These are phyloP conservation scores for Bombyx mandarina DNA, from an alignment of 1,140 invertebrate genomes.

Conservation along the genomic window DNA sequence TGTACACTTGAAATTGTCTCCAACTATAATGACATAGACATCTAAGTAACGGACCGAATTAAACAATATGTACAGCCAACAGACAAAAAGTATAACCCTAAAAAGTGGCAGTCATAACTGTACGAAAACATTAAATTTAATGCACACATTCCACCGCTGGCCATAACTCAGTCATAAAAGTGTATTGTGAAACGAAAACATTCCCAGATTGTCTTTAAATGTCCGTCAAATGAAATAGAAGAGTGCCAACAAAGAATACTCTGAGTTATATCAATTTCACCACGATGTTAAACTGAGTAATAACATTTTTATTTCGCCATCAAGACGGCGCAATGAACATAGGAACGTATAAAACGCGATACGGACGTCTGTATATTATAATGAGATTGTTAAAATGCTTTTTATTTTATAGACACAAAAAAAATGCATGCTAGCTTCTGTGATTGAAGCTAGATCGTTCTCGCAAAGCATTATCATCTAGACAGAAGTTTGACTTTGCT, in stretches of 20 bases:
- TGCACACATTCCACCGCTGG: slow-evolving; percentile 28
- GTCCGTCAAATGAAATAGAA: slow-evolving; percentile 19
- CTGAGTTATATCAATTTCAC: slow-evolving; percentile 28
- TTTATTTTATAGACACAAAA: too few species aligned
- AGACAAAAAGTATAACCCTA: too few species aligned
- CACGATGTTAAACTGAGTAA: slow-evolving; percentile 29
- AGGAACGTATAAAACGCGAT: slow-evolving; percentile 10
- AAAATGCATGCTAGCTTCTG: too few species aligned
- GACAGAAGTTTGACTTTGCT: too few species aligned
- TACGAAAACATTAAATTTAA: slow-evolving; percentile 49
- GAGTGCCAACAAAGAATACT: slow-evolving; percentile 20
- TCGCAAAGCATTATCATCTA: too few species aligned
- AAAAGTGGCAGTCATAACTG: neutral
- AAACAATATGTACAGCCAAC: too few species aligned
- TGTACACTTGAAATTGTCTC: too few species aligned
- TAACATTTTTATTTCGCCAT: slow-evolving; percentile 34
- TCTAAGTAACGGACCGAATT: too few species aligned
- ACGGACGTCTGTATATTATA: neutral
- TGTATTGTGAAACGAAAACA: slow-evolving; percentile 8
- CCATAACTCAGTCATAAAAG: slow-evolving; percentile 8
- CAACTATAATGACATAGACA: too few species aligned
- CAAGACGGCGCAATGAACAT: slow-evolving; percentile 18
- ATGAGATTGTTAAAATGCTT: too few species aligned
- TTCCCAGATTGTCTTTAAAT: slow-evolving; percentile 10
- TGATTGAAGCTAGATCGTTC: too few species aligned